phyloP scores from a whole-genome alignment of 2,888 invertebrate genomes.

The Stenichneumon culpator region DNA sequence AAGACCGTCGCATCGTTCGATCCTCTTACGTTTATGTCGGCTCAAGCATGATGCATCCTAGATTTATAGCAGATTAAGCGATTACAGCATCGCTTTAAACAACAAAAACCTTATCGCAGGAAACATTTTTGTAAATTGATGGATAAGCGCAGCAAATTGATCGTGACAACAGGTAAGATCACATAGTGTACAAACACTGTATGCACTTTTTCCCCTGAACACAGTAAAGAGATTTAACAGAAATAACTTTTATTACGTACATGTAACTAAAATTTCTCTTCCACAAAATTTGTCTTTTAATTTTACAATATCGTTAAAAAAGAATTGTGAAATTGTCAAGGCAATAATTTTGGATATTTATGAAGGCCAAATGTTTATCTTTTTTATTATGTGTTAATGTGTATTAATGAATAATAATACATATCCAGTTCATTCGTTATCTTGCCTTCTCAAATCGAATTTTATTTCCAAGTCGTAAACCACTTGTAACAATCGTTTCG shows the following conservation, averaged over 20 bases:
- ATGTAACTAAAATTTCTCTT: no score
- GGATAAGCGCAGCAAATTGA: not conserved
- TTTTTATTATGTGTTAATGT: not conserved
- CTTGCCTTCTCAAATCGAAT: not conserved
- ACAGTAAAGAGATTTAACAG: not conserved
- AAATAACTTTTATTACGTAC: no score
- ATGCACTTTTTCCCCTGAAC: not conserved
- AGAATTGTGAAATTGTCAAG: not conserved
- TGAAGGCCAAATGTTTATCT: not conserved
- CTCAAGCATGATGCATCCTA: slow-evolving; percentile 10
- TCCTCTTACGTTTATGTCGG: slow-evolving; percentile 46
- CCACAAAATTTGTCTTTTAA: not conserved
- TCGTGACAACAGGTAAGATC: not conserved
- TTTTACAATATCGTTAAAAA: not conserved
- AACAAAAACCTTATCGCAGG: not conserved
- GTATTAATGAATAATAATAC: not conserved
- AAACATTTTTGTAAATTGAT: not conserved
- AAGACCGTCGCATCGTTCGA: slow-evolving; percentile 59
- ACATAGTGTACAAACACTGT: not conserved
- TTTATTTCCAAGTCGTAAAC: not conserved
- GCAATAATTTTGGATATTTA: no score
- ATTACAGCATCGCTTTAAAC: not conserved
- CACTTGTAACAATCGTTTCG: slow-evolving; percentile 15
- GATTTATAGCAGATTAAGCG: not conserved
- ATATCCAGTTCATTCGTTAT: not conserved